Percentiles rank a stretch among this genome's conserved stretches.
phyloP scores from a whole-genome alignment of 1,140 invertebrate genomes.

The Neotoxoptera formosana region DNA sequence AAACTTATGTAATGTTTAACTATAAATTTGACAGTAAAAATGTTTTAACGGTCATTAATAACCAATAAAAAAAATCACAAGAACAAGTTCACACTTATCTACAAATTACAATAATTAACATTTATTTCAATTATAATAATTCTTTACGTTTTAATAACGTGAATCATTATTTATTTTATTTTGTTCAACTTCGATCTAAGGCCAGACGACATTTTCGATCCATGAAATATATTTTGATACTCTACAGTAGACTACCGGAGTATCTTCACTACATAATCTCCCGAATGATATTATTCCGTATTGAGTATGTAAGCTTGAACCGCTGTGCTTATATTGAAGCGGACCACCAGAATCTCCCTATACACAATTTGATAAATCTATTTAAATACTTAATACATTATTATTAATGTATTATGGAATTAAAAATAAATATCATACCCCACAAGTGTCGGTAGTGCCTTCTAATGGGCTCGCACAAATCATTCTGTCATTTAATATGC shows the following conservation, averaged over 20 bases:
- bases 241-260: not conserved
- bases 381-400: not conserved
- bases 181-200: not conserved
- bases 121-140: not conserved
- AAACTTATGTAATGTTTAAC: too few relatives aligned
- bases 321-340: not conserved
- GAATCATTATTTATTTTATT: not conserved
- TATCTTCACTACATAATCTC: not conserved
- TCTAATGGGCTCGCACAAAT: not conserved
- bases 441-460: not conserved
- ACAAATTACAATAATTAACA: not conserved
- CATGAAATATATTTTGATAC: not conserved
- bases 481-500: not conserved
- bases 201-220: not conserved
- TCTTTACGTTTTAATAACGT: too few relatives aligned
- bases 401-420: not conserved
- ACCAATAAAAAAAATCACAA: not conserved
- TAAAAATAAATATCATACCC: not conserved
- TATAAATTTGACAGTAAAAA: too few relatives aligned
- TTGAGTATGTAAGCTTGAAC: not conserved
- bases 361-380: not conserved
- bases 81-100: too few relatives aligned
- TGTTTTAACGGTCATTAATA: not conserved
- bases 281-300: not conserved
- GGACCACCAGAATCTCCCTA: not conserved